Percentiles rank a stretch among this genome's conserved stretches.
phyloP scores from a whole-genome alignment of 2,797 vertebrate species.

The Cryptoblepharus egeriae region DNA sequence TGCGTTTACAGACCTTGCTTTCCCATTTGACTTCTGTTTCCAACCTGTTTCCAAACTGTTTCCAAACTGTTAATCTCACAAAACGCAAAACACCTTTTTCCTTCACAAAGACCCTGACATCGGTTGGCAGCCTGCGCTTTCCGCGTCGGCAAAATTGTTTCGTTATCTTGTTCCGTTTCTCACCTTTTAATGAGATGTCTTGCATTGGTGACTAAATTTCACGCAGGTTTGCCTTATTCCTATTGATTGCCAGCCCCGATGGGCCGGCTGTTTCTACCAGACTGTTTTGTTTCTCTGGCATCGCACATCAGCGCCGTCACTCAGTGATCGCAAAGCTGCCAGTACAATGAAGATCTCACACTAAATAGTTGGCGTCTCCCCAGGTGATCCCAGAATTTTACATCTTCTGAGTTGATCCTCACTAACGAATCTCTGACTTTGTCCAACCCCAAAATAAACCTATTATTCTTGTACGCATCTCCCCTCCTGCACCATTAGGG shows the following conservation, averaged over 20 bases:
- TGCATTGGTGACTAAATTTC: background rate
- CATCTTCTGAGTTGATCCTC: background rate
- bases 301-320: background rate
- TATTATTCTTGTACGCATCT: background rate
- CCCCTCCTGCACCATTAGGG: no score
- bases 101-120: background rate
- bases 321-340: background rate
- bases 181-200: constrained; percentile 10
- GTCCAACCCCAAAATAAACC: background rate
- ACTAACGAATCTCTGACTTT: background rate
- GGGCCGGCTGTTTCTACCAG: background rate
- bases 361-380: background rate
- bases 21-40: no score
- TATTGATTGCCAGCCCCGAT: background rate
- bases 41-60: background rate
- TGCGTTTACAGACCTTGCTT: background rate
- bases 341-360: background rate
- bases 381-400: background rate
- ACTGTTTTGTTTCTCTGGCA: background rate
- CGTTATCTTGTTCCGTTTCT: constrained; percentile 4
- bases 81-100: background rate
- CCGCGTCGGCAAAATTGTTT: background rate
- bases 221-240: background rate
- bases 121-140: background rate
- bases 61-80: background rate